Percentiles rank a stretch among this genome's conserved stretches.
Conservation (phyloP, 2,113 vertebrate genomes). For the Orthonyx spaldingii region DNA sequence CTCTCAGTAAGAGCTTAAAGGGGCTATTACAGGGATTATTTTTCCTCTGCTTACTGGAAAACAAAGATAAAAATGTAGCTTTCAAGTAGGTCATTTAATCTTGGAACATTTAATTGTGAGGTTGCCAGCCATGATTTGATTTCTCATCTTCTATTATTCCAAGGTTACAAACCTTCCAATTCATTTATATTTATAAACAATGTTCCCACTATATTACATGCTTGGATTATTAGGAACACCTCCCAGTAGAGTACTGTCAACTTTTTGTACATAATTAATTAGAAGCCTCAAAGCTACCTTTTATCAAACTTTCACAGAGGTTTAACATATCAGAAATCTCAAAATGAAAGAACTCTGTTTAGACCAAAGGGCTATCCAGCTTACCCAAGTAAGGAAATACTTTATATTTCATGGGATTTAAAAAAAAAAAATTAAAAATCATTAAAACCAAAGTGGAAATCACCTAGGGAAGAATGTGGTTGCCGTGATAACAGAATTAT, state of each 20-base stretch:
- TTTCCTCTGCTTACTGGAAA: conserved; percentile 47
- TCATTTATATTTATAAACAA: conserved; percentile 75
- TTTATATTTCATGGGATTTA: conserved; percentile 60
- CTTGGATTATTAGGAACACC: conserved; percentile 68
- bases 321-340: conserved; percentile 68
- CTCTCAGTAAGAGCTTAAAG: conserved; percentile 24
- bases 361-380: conserved; percentile 53
- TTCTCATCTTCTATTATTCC: conserved; percentile 70
- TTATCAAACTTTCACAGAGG: conserved; percentile 69
- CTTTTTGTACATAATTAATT: conserved; percentile 75
- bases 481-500: conserved; percentile 75
- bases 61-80: conserved; percentile 71
- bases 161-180: conserved; percentile 68
- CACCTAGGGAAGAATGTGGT: conserved; percentile 70
- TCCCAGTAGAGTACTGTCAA: conserved; percentile 68
- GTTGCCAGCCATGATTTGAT: conserved; percentile 58
- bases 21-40: conserved; percentile 39
- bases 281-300: conserved; percentile 67
- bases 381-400: conserved; percentile 56
- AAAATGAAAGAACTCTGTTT: conserved; percentile 63
- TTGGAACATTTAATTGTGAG: conserved; percentile 57
- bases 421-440: neutral
- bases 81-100: conserved; percentile 69
- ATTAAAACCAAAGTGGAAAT: conserved; percentile 70
- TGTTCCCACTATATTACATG: conserved; percentile 61